Conservation (phyloP, 2,113 vertebrate genomes). For the Micromys minutus region DNA sequence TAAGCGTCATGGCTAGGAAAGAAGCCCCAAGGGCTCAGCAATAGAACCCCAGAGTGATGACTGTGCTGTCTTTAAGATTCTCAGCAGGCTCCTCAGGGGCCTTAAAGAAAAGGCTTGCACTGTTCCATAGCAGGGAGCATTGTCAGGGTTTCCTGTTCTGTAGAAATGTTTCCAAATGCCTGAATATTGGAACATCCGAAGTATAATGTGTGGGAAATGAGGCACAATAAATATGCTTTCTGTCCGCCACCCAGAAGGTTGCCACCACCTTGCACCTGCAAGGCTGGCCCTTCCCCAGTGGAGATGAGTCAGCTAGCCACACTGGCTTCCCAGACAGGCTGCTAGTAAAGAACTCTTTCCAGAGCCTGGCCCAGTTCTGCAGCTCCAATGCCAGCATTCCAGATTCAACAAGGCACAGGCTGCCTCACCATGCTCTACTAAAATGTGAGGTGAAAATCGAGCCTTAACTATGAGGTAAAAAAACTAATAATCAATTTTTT, state of each 20-base stretch:
- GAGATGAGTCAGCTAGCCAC: neutral
- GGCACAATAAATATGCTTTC: neutral
- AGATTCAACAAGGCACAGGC: neutral
- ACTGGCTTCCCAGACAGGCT: neutral
- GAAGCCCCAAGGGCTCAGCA: neutral
- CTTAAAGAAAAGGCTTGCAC: neutral
- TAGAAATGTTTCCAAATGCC: neutral
- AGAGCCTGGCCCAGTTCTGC: neutral
- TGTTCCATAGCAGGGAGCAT: neutral
- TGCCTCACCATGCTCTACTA: neutral
- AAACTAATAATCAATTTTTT: neutral
- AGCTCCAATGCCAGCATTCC: neutral
- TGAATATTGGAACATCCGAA: neutral
- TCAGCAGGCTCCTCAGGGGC: neutral
- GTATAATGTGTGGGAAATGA: neutral
- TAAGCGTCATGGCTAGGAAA: neutral
- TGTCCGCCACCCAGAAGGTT: neutral
- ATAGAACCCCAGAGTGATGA: neutral
- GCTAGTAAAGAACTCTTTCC: neutral
- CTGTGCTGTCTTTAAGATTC: neutral
- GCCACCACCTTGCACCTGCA: neutral
- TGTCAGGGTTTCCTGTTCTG: neutral
- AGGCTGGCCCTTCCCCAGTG: neutral
- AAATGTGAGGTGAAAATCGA: neutral
- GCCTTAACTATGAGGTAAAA: neutral